Conservation (phyloP, 2,113 vertebrate genomes). For the Leucosticte australis region DNA sequence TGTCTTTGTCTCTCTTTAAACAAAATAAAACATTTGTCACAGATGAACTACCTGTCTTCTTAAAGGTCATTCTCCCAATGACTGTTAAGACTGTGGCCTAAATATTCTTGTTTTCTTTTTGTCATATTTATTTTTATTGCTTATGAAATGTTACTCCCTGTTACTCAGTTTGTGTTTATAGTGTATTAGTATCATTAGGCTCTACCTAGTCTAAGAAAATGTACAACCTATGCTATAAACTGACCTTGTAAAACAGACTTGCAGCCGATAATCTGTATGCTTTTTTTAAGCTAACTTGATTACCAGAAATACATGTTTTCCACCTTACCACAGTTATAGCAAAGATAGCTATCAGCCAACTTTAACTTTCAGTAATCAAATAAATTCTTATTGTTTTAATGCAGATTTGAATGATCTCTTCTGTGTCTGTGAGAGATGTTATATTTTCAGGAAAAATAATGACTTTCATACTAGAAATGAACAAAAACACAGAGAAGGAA, state of each 20-base stretch:
- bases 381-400: neutral
- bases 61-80: neutral
- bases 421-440: neutral
- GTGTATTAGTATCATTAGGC: neutral
- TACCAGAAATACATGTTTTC: neutral
- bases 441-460: neutral
- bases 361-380: neutral
- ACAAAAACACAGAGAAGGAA: neutral
- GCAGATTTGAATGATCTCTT: neutral
- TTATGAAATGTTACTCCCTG: neutral
- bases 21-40: neutral
- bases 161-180: neutral
- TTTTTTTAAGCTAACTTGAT: neutral
- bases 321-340: neutral
- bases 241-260: neutral
- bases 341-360: neutral
- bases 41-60: neutral
- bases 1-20: neutral
- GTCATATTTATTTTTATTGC: neutral
- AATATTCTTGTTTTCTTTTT: neutral
- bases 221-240: neutral
- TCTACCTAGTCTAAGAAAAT: neutral
- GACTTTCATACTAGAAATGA: neutral
- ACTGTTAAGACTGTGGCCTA: neutral
- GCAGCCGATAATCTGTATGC: neutral